Conservation (phyloP, 2,888 invertebrate species). For the Drosophila suboccidentalis region DNA sequence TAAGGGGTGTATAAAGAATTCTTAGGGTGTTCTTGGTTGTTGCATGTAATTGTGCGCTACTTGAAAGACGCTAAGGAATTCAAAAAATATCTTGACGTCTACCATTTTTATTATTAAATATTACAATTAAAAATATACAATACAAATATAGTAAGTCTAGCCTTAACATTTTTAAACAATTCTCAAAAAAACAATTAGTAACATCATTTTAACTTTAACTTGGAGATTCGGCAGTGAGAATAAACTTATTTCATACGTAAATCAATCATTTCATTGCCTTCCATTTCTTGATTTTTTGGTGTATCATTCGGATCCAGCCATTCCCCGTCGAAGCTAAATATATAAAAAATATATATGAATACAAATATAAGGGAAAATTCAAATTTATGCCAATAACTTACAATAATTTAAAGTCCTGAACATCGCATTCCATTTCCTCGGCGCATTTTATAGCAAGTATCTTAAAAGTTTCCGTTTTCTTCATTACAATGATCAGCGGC, state of each 20-base stretch:
- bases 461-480: slow-evolving; percentile 75
- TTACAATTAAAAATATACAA: background rate
- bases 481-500: slow-evolving; percentile 72
- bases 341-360: background rate
- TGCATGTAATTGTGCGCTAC: slow-evolving; percentile 37
- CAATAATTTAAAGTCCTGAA: slow-evolving; percentile 54
- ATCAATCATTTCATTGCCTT: slow-evolving; percentile 83
- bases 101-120: background rate
- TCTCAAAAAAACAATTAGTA: background rate
- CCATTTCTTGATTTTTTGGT: slow-evolving; percentile 80
- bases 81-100: slow-evolving; percentile 36
- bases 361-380: no score
- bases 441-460: slow-evolving; percentile 81
- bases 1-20: slow-evolving; percentile 62
- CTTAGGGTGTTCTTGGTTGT: slow-evolving; percentile 46
- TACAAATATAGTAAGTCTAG: background rate
- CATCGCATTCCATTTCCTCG: slow-evolving; percentile 77
- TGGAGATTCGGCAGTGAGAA: background rate
- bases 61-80: slow-evolving; percentile 26
- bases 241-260: slow-evolving; percentile 47
- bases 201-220: background rate
- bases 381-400: slow-evolving; percentile 29
- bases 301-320: slow-evolving; percentile 72
- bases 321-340: slow-evolving; percentile 83
- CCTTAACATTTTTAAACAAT: background rate